These are phyloP conservation scores for Umimayanthus chanpuru DNA, from an alignment of 92 coral and sea anemone genomes.

Conservation along the genomic window DNA sequence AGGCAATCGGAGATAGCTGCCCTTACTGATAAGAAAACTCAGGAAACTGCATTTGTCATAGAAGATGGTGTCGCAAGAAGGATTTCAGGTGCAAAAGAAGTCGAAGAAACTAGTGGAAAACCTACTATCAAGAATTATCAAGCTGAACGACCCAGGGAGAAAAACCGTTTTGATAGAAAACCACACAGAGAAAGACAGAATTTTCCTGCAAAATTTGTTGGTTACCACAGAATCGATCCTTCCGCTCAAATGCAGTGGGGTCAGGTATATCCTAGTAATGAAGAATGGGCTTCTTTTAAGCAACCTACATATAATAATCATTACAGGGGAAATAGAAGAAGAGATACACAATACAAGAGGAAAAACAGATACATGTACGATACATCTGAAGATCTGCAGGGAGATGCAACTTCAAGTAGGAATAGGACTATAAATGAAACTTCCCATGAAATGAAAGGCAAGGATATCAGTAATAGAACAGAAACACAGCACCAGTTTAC, in stretches of 20 bases:
- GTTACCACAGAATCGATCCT: too few relatives aligned
- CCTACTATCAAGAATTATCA: not conserved
- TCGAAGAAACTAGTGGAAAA: not conserved
- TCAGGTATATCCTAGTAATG: not conserved
- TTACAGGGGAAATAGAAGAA: conserved; percentile 31
- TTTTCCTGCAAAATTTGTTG: not conserved
- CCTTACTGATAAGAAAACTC: not conserved
- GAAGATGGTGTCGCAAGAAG: not conserved
- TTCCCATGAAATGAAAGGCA: not conserved
- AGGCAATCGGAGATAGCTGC: not conserved
- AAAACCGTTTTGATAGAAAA: not conserved
- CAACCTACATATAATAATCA: not conserved
- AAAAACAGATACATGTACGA: not conserved
- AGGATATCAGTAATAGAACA: not conserved
- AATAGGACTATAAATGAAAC: not conserved
- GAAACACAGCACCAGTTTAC: not conserved
- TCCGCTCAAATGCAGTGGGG: too few relatives aligned
- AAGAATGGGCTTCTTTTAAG: not conserved
- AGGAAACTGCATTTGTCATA: not conserved
- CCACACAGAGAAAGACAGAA: conserved; percentile 15
- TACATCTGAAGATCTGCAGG: not conserved
- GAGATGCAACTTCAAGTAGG: not conserved
- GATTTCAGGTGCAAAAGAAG: conserved; percentile 14
- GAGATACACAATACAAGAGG: not conserved
- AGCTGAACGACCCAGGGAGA: conserved; percentile 7